Evolutionary conservation across 1,140 invertebrate species (phyloP).

Genomic region (Papilio glaucus): DNA sequence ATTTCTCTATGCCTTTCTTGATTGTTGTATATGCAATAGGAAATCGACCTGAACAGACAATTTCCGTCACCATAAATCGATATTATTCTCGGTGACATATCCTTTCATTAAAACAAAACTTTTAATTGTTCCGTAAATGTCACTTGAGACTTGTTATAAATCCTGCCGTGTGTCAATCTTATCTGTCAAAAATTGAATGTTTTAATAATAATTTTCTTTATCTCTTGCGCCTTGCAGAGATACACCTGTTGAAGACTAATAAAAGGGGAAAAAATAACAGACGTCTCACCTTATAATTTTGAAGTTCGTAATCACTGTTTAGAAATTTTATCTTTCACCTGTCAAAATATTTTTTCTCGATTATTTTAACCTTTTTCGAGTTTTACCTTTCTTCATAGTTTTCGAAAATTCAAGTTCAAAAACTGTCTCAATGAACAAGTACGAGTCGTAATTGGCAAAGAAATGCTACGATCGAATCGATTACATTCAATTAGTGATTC

Average conservation of each 20-base stretch:
- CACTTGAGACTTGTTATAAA: constrained; percentile 16
- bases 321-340: constrained; percentile 12
- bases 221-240: neutral
- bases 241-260: neutral
- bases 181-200: constrained; percentile 3
- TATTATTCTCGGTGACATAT: constrained; percentile 61
- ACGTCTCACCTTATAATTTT: constrained; percentile 16
- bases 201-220: constrained; percentile 14
- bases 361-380: neutral
- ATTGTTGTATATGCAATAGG: constrained; percentile 69
- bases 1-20: constrained; percentile 71
- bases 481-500: constrained; percentile 36
- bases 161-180: constrained; percentile 3
- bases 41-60: constrained; percentile 73
- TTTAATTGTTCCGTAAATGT: constrained; percentile 5
- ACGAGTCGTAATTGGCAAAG: constrained; percentile 3
- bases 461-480: constrained; percentile 25
- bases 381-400: neutral
- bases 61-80: constrained; percentile 72
- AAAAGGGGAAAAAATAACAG: constrained; percentile 6
- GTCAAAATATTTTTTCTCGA: constrained; percentile 25
- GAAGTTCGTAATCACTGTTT: constrained; percentile 12
- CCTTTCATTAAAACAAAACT: constrained; percentile 15
- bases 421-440: neutral
- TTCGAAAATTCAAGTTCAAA: neutral